These are phyloP conservation scores for Periphyllus acericola DNA, from an alignment of 2,888 invertebrate species.

Conservation along the genomic window DNA sequence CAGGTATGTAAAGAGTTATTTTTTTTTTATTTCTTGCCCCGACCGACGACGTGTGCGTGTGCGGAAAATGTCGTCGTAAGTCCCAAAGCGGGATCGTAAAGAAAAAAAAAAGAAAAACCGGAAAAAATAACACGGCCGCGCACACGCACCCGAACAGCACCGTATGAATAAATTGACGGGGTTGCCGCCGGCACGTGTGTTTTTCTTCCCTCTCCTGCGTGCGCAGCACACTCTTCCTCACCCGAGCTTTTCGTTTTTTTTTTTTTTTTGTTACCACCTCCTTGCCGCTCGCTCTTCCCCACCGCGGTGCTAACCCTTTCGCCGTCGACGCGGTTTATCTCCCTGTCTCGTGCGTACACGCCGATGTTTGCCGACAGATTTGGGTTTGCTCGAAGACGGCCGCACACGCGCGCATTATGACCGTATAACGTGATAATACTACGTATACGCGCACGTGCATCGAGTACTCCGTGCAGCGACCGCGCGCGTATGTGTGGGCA, in stretches of 20 bases:
- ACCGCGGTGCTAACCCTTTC: neutral
- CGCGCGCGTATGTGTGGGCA: neutral
- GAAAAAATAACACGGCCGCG: slow-evolving; percentile 28
- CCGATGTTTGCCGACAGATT: slow-evolving; percentile 14
- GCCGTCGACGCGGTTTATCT: neutral
- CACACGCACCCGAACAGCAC: neutral
- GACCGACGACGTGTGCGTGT: neutral
- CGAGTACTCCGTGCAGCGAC: neutral
- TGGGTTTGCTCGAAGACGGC: neutral
- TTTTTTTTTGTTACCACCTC: neutral
- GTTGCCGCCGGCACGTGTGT: slow-evolving; percentile 24
- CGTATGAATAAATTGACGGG: slow-evolving; percentile 56
- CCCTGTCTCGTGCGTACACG: neutral
- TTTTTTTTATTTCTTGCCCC: neutral
- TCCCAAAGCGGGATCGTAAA: neutral
- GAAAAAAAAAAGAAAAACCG: neutral
- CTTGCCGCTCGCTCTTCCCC: too few relatives aligned
- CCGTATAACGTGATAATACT: neutral
- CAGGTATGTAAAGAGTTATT: neutral
- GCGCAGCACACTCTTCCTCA: neutral
- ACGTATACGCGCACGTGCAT: neutral
- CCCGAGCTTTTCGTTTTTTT: neutral
- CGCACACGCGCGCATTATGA: too few relatives aligned
- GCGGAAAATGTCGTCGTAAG: slow-evolving; percentile 2
- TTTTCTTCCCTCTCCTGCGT: neutral